Evolutionary conservation across 2,113 vertebrate species (phyloP).

Genomic region (Bolborhynchus lineola): DNA sequence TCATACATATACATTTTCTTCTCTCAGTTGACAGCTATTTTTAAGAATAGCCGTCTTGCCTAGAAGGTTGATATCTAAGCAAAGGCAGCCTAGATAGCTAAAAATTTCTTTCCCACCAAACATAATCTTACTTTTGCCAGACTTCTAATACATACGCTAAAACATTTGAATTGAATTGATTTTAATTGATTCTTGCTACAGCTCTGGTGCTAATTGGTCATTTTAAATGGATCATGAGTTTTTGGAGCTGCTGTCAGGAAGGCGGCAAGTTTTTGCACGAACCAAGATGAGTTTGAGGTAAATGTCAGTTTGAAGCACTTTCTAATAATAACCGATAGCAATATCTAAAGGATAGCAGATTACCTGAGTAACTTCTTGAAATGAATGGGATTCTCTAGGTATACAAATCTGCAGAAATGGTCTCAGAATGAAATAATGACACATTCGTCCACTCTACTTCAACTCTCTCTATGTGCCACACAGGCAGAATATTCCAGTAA

Average conservation of each 20-base stretch:
- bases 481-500: neutral
- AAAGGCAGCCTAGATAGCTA: slow-evolving; percentile 64
- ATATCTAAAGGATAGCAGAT: neutral
- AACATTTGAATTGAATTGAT: neutral
- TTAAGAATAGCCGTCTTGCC: slow-evolving; percentile 73
- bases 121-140: slow-evolving; percentile 45
- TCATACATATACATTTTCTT: slow-evolving; percentile 65
- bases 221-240: neutral
- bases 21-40: slow-evolving; percentile 64
- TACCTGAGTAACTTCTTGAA: neutral
- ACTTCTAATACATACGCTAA: neutral
- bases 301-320: neutral
- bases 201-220: neutral
- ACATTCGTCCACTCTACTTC: neutral
- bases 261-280: neutral
- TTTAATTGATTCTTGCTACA: neutral
- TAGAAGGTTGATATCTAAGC: slow-evolving; percentile 56
- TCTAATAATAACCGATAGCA: neutral
- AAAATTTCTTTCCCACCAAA: slow-evolving; percentile 48
- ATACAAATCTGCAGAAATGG: neutral
- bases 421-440: neutral
- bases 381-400: neutral
- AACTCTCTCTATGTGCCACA: neutral
- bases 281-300: neutral
- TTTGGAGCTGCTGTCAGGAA: neutral